A percentile compares a stretch with the other conserved stretches of the same genome.
These are phyloP conservation scores for Muscidifurax raptorellus DNA, from an alignment of 1,140 invertebrate species.

Conservation along the genomic window DNA sequence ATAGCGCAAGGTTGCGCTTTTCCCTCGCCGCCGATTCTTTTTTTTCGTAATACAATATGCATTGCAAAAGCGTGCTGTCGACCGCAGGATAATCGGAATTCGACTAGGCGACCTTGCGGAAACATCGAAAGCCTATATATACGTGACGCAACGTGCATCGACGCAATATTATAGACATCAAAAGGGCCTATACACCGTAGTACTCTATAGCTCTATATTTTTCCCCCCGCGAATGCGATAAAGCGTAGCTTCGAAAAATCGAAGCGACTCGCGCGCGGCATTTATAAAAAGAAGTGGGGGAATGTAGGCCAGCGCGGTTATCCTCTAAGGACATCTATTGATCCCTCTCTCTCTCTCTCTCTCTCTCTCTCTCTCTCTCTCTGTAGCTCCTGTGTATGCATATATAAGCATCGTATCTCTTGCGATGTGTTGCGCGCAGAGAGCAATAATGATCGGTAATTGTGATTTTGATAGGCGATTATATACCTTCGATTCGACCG, in stretches of 20 bases:
- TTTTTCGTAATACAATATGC: not conserved
- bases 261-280: not conserved
- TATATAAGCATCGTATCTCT: too few relatives aligned
- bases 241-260: slow-evolving; percentile 5
- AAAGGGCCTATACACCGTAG: too few relatives aligned
- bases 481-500: too few relatives aligned
- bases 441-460: not conserved
- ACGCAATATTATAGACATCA: not conserved
- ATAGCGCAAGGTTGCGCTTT: not conserved
- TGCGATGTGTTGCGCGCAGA: too few relatives aligned
- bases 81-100: not conserved
- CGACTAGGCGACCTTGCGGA: slow-evolving; percentile 2
- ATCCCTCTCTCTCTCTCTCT: not conserved
- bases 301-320: slow-evolving; percentile 20
- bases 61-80: not conserved
- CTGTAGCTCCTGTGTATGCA: too few relatives aligned
- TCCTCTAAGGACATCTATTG: slow-evolving; percentile 29
- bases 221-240: not conserved
- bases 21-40: not conserved
- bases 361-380: not conserved
- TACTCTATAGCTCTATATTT: not conserved
- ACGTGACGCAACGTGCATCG: not conserved
- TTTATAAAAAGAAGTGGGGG: not conserved
- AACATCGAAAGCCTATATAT: not conserved
- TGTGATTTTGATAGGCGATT: not conserved